phyloP scores from a whole-genome alignment of 1,140 invertebrate species.

The Saccostrea cuccullata region DNA sequence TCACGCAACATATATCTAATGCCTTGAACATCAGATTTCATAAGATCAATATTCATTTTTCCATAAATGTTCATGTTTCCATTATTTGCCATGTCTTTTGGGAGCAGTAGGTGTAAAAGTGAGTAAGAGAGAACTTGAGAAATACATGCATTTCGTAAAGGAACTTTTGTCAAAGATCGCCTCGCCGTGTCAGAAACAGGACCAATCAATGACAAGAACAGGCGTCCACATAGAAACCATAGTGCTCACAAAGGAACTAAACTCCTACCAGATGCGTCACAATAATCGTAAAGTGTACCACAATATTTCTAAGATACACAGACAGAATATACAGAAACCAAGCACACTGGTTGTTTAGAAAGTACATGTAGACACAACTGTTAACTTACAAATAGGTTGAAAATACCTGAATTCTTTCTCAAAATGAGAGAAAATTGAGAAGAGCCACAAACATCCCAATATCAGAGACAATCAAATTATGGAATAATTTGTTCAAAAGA shows the following conservation, averaged over 20 bases:
- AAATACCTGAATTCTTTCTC: background rate
- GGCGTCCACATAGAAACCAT: background rate
- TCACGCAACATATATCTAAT: too few relatives aligned
- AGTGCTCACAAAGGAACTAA: background rate
- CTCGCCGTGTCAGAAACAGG: background rate
- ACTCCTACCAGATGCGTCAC: background rate
- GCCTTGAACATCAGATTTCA: too few relatives aligned
- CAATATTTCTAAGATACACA: background rate
- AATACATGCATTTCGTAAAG: background rate
- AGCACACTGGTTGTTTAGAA: background rate
- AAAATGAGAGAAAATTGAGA: background rate
- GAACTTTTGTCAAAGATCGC: background rate
- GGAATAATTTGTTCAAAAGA: background rate
- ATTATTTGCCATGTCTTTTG: background rate
- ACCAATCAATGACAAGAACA: background rate
- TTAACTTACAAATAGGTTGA: too few relatives aligned
- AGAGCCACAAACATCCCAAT: background rate
- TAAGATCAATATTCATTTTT: too few relatives aligned
- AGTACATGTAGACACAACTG: background rate
- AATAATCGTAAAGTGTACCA: background rate
- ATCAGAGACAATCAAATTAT: background rate
- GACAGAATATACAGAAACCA: too few relatives aligned
- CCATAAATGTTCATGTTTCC: too few relatives aligned
- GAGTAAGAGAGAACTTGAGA: background rate
- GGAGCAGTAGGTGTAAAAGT: background rate